Evolutionary conservation across 2,113 vertebrate genomes (phyloP).

Genomic region (Stomatorhinus ivindoensis): DNA sequence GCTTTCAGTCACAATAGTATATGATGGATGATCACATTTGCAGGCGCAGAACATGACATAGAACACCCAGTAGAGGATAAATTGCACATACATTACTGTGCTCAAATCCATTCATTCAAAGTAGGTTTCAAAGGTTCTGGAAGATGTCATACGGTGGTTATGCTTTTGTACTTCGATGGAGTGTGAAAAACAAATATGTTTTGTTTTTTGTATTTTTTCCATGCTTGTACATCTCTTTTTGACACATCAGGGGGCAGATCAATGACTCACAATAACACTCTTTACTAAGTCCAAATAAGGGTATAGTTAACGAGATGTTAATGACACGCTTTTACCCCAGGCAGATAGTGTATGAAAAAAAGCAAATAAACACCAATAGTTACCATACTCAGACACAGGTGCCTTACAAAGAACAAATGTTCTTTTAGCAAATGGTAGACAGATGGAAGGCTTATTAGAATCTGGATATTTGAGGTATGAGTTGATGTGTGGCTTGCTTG

Average conservation of each 20-base stretch:
- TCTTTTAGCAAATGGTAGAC: constrained; percentile 4
- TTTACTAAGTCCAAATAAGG: neutral
- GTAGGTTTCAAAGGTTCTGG: neutral
- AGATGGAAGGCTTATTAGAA: neutral
- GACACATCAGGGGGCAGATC: neutral
- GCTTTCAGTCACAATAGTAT: neutral
- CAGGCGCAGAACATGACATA: neutral
- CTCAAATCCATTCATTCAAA: neutral
- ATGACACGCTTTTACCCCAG: neutral
- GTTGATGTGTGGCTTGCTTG: neutral
- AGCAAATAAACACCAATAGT: neutral
- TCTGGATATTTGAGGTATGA: neutral
- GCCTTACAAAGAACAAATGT: neutral
- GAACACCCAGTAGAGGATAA: neutral
- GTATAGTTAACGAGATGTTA: neutral
- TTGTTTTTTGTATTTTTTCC: neutral
- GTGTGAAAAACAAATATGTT: neutral
- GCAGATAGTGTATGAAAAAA: neutral
- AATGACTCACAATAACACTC: neutral
- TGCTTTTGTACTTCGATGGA: neutral
- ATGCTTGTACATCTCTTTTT: neutral
- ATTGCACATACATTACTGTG: neutral
- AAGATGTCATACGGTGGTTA: neutral
- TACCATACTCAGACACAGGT: neutral
- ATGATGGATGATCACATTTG: neutral